Conservation (phyloP, 1,140 invertebrate species). For the Scaptodrosophila lebanonensis region DNA sequence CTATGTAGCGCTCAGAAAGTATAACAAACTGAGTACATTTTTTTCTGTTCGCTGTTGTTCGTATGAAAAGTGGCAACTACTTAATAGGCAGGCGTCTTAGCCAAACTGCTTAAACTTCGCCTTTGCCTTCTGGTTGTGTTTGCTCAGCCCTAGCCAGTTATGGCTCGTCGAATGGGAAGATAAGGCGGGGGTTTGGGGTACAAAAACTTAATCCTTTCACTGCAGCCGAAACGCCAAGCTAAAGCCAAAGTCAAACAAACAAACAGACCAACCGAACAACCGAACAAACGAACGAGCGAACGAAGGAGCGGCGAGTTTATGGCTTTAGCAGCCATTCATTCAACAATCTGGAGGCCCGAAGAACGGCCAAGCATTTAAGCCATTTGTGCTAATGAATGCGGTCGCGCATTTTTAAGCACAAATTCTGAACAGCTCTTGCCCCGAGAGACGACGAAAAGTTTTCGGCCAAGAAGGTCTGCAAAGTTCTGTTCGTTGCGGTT, state of each 20-base stretch:
- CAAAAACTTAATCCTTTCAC: constrained; percentile 61
- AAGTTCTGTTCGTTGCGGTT: constrained; percentile 43
- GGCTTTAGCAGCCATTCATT: constrained; percentile 60
- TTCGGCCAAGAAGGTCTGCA: background rate
- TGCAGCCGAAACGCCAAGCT: constrained; percentile 28
- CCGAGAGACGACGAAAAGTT: background rate
- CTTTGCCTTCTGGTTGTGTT: background rate
- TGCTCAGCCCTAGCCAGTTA: constrained; percentile 5
- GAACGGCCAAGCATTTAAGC: constrained; percentile 71
- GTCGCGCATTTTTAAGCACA: constrained; percentile 68
- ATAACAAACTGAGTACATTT: constrained; percentile 4
- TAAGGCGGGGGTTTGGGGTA: no score
- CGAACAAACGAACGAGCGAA: background rate
- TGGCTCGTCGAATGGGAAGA: constrained; percentile 33
- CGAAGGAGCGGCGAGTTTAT: constrained; percentile 4
- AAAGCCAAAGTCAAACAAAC: constrained; percentile 65
- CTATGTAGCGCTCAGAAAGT: constrained; percentile 22
- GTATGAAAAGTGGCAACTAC: background rate
- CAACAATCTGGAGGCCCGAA: constrained; percentile 43
- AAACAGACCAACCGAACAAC: constrained; percentile 40
- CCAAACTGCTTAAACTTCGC: constrained; percentile 22
- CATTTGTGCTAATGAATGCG: constrained; percentile 75
- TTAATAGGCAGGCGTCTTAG: background rate
- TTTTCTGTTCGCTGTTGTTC: background rate
- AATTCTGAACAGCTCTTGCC: constrained; percentile 1